Evolutionary conservation across 2,113 vertebrate genomes (phyloP).

Genomic region (Leptobrachium leishanense): DNA sequence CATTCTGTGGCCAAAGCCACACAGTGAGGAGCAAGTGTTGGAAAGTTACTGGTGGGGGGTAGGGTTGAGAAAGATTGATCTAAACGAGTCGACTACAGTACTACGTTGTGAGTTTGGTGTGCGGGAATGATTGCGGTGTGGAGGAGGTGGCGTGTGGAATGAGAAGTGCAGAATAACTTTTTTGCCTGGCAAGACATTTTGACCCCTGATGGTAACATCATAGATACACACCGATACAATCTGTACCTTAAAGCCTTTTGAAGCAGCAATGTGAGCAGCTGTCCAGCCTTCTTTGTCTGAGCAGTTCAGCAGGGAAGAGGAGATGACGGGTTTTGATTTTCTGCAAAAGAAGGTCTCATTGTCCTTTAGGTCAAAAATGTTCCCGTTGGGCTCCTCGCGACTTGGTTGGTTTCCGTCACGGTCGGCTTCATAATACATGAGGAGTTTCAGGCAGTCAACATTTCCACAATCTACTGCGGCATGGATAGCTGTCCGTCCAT

Average conservation of each 20-base stretch:
- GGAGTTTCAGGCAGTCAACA: conserved; percentile 79
- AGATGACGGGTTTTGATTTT: conserved; percentile 61
- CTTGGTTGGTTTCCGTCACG: conserved; percentile 47
- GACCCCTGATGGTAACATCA: too few species aligned
- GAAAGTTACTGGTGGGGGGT: too few species aligned
- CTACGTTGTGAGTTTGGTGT: too few species aligned
- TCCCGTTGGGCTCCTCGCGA: conserved; percentile 37
- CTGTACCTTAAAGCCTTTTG: conserved; percentile 91
- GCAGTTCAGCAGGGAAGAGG: conserved; percentile 80
- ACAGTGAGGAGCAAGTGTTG: too few species aligned
- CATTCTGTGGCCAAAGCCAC: too few species aligned
- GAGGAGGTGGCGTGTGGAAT: too few species aligned
- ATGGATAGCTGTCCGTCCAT: conserved; percentile 85
- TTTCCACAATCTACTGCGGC: conserved; percentile 83
- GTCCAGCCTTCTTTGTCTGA: conserved; percentile 90
- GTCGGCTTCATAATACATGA: conserved; percentile 69
- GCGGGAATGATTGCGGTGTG: too few species aligned
- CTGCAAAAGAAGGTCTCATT: conserved; percentile 53
- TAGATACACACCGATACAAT: background rate
- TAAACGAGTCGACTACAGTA: too few species aligned
- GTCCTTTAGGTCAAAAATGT: conserved; percentile 45
- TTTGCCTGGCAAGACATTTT: too few species aligned
- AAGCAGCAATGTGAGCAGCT: conserved; percentile 89
- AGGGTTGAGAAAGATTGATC: too few species aligned
- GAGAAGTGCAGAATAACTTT: too few species aligned